phyloP scores from a whole-genome alignment of 1,140 invertebrate genomes.

The Drosophila simulans region DNA sequence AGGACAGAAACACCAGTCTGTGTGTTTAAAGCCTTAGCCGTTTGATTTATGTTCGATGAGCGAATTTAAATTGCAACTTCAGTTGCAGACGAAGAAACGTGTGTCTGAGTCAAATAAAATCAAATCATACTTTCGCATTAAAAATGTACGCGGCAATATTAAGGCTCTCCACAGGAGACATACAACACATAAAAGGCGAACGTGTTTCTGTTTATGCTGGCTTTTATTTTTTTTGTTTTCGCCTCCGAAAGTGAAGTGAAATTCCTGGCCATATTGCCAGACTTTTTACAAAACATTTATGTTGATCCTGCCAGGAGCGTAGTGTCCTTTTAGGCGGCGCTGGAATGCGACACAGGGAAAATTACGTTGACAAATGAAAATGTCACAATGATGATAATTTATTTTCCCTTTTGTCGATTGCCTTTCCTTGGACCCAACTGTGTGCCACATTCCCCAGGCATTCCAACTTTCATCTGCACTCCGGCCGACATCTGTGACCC shows the following conservation, averaged over 20 bases:
- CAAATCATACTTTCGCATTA: conserved; percentile 73
- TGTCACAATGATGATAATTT: conserved; percentile 82
- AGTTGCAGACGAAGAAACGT: conserved; percentile 53
- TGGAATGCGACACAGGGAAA: conserved; percentile 71
- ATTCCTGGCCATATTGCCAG: conserved; percentile 70
- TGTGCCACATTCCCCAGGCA: conserved; percentile 43
- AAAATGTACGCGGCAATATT: conserved; percentile 60
- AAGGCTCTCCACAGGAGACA: conserved; percentile 45
- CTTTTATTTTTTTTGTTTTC: background rate
- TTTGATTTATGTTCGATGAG: conserved; percentile 76
- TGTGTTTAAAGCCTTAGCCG: conserved; percentile 67
- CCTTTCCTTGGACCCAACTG: conserved; percentile 44
- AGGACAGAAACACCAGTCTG: conserved; percentile 32
- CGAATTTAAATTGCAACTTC: conserved; percentile 68
- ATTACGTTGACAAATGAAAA: conserved; percentile 81
- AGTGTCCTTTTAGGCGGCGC: conserved; percentile 67
- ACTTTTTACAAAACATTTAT: conserved; percentile 35
- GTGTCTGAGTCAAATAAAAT: conserved; percentile 52
- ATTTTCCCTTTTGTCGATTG: conserved; percentile 78
- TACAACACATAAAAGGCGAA: conserved; percentile 56
- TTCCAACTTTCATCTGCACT: conserved; percentile 64
- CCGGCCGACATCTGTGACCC: conserved; percentile 38
- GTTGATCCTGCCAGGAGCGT: conserved; percentile 34
- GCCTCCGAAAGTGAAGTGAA: conserved; percentile 59
- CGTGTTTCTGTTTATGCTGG: conserved; percentile 33